Evolutionary conservation across 2,888 invertebrate genomes (phyloP).

Genomic region (Caenorhabditis wallacei): DNA sequence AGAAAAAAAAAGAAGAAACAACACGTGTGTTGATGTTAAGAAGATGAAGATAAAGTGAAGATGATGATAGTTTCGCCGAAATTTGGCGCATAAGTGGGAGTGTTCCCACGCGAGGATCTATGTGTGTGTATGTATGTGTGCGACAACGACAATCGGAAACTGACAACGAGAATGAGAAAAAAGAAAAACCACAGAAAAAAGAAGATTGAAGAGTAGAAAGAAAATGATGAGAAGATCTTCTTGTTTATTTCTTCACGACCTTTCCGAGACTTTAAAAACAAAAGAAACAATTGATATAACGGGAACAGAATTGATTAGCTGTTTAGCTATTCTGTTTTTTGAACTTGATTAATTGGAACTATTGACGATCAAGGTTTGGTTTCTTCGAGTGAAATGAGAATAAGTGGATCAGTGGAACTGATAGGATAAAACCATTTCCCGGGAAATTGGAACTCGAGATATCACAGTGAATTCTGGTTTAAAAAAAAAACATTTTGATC

Average conservation of each 20-base stretch:
- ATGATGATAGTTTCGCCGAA: conserved; percentile 65
- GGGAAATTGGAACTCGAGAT: too few species aligned
- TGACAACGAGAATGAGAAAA: conserved; percentile 47
- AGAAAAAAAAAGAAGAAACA: conserved; percentile 19
- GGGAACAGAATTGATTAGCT: neutral
- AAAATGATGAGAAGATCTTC: conserved; percentile 31
- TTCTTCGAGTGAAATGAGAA: neutral
- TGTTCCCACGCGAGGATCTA: conserved; percentile 54
- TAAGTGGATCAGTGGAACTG: neutral
- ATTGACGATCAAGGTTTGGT: conserved; percentile 11
- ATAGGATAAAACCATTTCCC: too few species aligned
- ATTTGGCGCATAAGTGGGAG: conserved; percentile 60
- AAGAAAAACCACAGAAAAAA: conserved; percentile 8
- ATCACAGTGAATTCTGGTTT: too few species aligned
- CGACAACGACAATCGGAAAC: conserved; percentile 52
- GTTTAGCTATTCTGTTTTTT: conserved; percentile 34
- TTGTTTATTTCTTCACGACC: conserved; percentile 37
- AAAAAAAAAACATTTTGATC: too few species aligned
- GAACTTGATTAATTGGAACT: conserved; percentile 8
- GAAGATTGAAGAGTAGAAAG: conserved; percentile 9
- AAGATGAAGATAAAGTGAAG: conserved; percentile 29
- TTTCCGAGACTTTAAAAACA: conserved; percentile 25
- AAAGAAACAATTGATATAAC: neutral
- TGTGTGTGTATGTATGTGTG: conserved; percentile 8
- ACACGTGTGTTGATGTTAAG: conserved; percentile 34